Evolutionary conservation across 2,113 vertebrate species (phyloP), one percentile per base, ranked within the genome.

Genomic region (Anguilla japonica): DNA sequence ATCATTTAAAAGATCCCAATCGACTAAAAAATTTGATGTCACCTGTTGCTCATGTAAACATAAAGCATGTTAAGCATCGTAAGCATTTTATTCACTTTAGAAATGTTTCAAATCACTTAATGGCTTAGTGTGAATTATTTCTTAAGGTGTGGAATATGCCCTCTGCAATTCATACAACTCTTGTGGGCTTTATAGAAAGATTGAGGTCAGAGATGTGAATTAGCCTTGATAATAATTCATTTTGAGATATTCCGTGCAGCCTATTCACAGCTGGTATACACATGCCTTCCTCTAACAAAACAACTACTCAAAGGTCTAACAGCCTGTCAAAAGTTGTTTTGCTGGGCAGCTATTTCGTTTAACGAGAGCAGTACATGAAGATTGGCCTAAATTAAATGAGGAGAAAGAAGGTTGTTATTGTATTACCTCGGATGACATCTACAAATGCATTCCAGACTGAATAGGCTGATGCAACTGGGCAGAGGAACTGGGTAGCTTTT

Each of bases 161-260:
- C 71, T 75, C n/a, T 75, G 71, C n/a, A 13, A n/a, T 75, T 75
- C 8, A 7, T 34, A 75, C n/a, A n/a, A 26, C 71, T 9, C n/a
- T n/a, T 75, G 63, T 71, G 71, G 71, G 0, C n/a, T 75, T 67
- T 22, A 26, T 67, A 22, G 60, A 26, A 34, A 75, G n/a, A 75
- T 75, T 22, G n/a, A 75, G 71, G n/a, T 75, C 71, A n/a, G 71
- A 8, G 71, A 75, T 75, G n/a, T 34, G n/a, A 75, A 75, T 75
- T 75, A 29, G 71, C n/a, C 71, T 75, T 75, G 71, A 75, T 75
- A 75, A 75, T 75, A 75, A 75, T 75, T 75, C n/a, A 75, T 75
- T 75, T 34, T 75, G 71, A 75, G 71, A 75, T 75, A 34, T 75
- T 34, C n/a, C 1, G 26, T 34, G 26, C 71, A 75, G 71, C 71